These are phyloP conservation scores for Ptyas mucosa DNA, from an alignment of 2,113 vertebrate genomes.

Conservation along the genomic window DNA sequence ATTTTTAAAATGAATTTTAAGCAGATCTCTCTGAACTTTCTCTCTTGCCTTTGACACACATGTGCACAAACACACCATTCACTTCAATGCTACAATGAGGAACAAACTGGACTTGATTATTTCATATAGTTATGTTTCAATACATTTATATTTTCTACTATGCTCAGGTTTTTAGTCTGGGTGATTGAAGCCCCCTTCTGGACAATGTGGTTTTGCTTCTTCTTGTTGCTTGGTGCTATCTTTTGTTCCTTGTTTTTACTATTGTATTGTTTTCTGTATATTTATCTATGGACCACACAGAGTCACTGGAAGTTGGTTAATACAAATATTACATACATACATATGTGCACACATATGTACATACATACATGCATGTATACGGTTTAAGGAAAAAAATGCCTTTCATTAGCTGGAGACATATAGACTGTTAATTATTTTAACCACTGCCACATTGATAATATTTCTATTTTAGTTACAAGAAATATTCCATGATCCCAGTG, in stretches of 20 bases:
- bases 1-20: neutral
- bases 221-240: neutral
- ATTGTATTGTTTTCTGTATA: neutral
- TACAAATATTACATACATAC: neutral
- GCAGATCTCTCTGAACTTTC: neutral
- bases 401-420: neutral
- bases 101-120: neutral
- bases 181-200: neutral
- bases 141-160: neutral
- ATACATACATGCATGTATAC: too few species aligned
- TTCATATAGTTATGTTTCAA: neutral
- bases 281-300: neutral
- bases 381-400: neutral
- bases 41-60: neutral
- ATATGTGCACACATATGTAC: neutral
- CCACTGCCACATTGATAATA: neutral
- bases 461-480: neutral
- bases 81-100: neutral
- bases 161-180: neutral
- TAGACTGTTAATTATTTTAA: neutral
- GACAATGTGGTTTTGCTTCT: neutral
- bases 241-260: neutral
- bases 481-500: neutral
- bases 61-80: neutral
- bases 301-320: neutral